Evolutionary conservation across 2,888 invertebrate genomes (phyloP).

Genomic region (Cryptosula pallasiana): DNA sequence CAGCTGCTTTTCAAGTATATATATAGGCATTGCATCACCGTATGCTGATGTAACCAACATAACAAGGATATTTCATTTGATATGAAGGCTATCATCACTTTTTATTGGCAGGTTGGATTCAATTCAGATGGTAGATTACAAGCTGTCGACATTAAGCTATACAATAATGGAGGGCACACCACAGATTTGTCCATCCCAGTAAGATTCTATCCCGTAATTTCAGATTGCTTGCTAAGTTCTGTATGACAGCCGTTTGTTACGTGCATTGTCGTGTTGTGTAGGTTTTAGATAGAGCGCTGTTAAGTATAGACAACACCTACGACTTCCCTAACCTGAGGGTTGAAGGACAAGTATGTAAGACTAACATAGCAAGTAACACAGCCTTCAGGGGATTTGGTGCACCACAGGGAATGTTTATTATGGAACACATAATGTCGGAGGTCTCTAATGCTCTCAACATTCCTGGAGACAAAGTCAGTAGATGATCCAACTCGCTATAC

Average conservation of each 20-base stretch:
- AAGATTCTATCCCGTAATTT: too few relatives aligned
- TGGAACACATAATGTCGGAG: slow-evolving; percentile 36
- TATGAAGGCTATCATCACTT: not conserved
- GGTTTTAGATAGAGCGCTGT: not conserved
- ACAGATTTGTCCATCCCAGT: slow-evolving; percentile 66
- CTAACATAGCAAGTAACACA: slow-evolving; percentile 85
- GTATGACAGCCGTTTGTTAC: too few relatives aligned
- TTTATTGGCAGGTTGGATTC: slow-evolving; percentile 59
- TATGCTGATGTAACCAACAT: not conserved
- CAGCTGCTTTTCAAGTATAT: too few relatives aligned
- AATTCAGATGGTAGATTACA: slow-evolving; percentile 68
- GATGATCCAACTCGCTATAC: not conserved
- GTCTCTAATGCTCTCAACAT: slow-evolving; percentile 56
- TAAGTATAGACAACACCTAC: slow-evolving; percentile 60
- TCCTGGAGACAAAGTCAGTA: slow-evolving; percentile 2
- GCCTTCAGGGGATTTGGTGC: slow-evolving; percentile 66
- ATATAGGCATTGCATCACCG: not conserved
- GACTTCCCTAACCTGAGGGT: slow-evolving; percentile 69
- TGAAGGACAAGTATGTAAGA: slow-evolving; percentile 66
- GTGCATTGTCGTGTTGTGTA: not conserved
- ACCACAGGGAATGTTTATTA: slow-evolving; percentile 38
- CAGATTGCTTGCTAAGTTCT: too few relatives aligned
- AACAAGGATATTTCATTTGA: too few relatives aligned
- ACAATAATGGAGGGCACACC: slow-evolving; percentile 75
- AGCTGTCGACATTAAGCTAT: slow-evolving; percentile 67